Evolutionary conservation across 2,888 invertebrate species (phyloP).

Genomic region (Lasioglossum morio): DNA sequence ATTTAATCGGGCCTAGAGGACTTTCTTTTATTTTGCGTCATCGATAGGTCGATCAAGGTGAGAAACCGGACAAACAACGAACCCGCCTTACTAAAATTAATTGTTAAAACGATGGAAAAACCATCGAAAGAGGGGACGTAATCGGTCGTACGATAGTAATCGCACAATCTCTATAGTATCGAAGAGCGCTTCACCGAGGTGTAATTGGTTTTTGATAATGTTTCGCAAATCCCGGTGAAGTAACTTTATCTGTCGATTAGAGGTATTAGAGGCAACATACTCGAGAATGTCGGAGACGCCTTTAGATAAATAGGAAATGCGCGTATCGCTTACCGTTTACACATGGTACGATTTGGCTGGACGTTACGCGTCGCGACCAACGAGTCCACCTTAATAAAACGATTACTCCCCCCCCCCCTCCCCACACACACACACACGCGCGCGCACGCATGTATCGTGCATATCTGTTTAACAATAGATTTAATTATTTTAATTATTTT

Average conservation of each 20-base stretch:
- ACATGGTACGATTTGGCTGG: background rate
- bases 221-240: background rate
- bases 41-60: conserved; percentile 4
- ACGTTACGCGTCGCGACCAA: background rate
- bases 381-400: background rate
- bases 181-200: background rate
- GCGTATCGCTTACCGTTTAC: too few species aligned
- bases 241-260: conserved; percentile 6
- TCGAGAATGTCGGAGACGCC: background rate
- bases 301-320: background rate
- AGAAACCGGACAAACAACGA: conserved; percentile 15
- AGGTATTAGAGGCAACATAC: background rate
- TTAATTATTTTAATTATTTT: background rate
- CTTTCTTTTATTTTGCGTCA: conserved; percentile 16
- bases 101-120: conserved; percentile 10
- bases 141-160: background rate
- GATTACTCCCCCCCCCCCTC: too few species aligned
- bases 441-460: too few species aligned
- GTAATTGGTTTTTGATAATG: background rate
- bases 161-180: background rate
- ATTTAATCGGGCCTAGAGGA: conserved; percentile 1
- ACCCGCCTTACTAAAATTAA: conserved; percentile 4
- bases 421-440: too few species aligned
- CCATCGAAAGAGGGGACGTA: background rate
- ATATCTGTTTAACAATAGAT: background rate